Evolutionary conservation across 2,797 vertebrate genomes (phyloP).

Genomic region (Siniperca scherzeri): DNA sequence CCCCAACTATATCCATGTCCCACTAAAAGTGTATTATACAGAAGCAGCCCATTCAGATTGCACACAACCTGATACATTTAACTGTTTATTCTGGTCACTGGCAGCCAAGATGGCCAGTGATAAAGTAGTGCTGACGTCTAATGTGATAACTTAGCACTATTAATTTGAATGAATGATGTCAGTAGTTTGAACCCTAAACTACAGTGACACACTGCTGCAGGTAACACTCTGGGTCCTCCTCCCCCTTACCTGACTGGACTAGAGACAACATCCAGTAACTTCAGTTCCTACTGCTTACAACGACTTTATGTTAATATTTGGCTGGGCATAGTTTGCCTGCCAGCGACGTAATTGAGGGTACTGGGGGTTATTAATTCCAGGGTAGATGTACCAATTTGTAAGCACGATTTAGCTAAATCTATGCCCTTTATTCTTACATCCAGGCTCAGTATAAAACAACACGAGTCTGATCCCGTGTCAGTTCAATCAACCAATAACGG

Average conservation of each 20-base stretch:
- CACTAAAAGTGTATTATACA: neutral
- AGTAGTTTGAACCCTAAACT: neutral
- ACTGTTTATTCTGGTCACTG: neutral
- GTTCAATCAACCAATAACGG: too few relatives aligned
- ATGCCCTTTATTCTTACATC: neutral
- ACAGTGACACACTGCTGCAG: neutral
- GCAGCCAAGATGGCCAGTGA: neutral
- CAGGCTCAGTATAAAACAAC: neutral
- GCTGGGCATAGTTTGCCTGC: too few relatives aligned
- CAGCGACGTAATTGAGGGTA: neutral
- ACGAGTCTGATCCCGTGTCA: neutral
- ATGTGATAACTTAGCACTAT: neutral
- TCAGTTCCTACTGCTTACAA: neutral
- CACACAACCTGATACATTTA: neutral
- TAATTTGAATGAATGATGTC: neutral
- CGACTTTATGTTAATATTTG: too few relatives aligned
- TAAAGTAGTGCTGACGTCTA: neutral
- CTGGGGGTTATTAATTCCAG: neutral
- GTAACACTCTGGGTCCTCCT: neutral
- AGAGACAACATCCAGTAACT: constrained; percentile 1
- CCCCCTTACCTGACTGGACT: neutral
- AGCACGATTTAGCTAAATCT: neutral
- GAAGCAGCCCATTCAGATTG: neutral
- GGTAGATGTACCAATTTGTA: neutral
- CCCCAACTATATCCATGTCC: neutral